These are phyloP conservation scores for Lycia hirtaria DNA, from an alignment of 2,888 invertebrate species.

Conservation along the genomic window DNA sequence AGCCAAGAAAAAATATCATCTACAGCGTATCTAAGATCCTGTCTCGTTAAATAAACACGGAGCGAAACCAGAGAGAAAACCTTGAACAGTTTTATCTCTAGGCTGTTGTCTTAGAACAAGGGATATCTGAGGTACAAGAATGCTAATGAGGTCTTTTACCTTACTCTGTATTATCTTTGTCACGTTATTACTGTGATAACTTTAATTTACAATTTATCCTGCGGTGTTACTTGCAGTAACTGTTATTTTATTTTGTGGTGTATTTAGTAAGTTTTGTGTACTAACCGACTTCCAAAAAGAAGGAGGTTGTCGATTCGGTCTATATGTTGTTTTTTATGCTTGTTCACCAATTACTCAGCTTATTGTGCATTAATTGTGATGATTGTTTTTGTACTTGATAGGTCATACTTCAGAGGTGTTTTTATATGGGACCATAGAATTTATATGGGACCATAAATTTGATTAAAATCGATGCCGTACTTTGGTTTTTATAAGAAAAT, in stretches of 20 bases:
- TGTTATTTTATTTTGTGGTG: not conserved
- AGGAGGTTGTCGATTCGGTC: too few relatives aligned
- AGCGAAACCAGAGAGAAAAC: not conserved
- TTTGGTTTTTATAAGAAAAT: too few relatives aligned
- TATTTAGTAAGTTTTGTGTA: too few relatives aligned
- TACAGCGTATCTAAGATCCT: not conserved
- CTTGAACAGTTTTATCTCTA: constrained; percentile 11
- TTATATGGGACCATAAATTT: too few relatives aligned
- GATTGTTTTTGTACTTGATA: too few relatives aligned
- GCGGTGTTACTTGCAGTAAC: not conserved
- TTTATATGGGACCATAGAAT: too few relatives aligned
- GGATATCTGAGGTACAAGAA: constrained; percentile 6
- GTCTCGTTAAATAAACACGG: constrained; percentile 6
- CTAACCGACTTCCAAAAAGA: too few relatives aligned
- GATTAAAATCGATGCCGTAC: too few relatives aligned
- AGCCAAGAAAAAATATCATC: not conserved
- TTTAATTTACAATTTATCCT: not conserved
- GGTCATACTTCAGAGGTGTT: too few relatives aligned
- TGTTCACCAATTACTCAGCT: too few relatives aligned
- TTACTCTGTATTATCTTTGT: constrained; percentile 11
- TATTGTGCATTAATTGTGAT: too few relatives aligned
- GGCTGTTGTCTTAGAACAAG: constrained; percentile 18
- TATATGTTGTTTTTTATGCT: too few relatives aligned
- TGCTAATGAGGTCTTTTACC: constrained; percentile 20
- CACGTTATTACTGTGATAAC: not conserved